Conservation (phyloP, 2,888 invertebrate species). For the Scaptomyza flava region DNA sequence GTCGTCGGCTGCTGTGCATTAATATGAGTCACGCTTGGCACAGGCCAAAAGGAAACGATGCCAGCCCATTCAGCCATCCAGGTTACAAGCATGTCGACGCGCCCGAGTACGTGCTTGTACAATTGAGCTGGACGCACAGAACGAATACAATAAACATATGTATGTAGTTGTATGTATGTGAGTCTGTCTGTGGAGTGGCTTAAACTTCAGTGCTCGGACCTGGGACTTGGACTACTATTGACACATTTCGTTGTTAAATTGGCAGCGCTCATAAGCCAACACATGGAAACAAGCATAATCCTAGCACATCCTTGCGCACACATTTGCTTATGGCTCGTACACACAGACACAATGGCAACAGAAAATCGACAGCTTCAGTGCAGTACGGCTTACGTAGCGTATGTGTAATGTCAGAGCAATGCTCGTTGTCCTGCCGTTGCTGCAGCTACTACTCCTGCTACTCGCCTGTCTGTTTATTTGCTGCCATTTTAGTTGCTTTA, state of each 20-base stretch:
- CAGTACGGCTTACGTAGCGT: slow-evolving; percentile 58
- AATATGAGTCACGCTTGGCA: slow-evolving; percentile 67
- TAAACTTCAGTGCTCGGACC: slow-evolving; percentile 61
- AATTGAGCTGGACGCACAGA: slow-evolving; percentile 38
- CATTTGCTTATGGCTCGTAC: slow-evolving; percentile 72
- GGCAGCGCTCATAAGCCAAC: slow-evolving; percentile 69
- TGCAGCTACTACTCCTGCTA: slow-evolving; percentile 6
- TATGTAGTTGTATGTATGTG: not conserved
- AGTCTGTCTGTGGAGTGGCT: slow-evolving; percentile 50
- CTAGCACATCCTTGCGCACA: slow-evolving; percentile 67
- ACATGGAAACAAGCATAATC: slow-evolving; percentile 73
- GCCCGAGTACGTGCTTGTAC: slow-evolving; percentile 62
- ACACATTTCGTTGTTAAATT: slow-evolving; percentile 74
- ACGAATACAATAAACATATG: not conserved
- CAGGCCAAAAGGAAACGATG: slow-evolving; percentile 13
- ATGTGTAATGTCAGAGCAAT: slow-evolving; percentile 49
- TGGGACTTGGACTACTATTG: slow-evolving; percentile 59
- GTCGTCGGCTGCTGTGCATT: slow-evolving; percentile 52
- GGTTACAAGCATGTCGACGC: slow-evolving; percentile 72
- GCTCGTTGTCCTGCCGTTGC: not conserved
- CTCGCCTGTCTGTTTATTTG: slow-evolving; percentile 60
- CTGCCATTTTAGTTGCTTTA: slow-evolving; percentile 76
- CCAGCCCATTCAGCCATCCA: slow-evolving; percentile 28
- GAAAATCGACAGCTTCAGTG: slow-evolving; percentile 55
- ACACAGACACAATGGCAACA: slow-evolving; percentile 5